Evolutionary conservation across 2,797 vertebrate species (phyloP).

Genomic region (Poeciliopsis turneri): DNA sequence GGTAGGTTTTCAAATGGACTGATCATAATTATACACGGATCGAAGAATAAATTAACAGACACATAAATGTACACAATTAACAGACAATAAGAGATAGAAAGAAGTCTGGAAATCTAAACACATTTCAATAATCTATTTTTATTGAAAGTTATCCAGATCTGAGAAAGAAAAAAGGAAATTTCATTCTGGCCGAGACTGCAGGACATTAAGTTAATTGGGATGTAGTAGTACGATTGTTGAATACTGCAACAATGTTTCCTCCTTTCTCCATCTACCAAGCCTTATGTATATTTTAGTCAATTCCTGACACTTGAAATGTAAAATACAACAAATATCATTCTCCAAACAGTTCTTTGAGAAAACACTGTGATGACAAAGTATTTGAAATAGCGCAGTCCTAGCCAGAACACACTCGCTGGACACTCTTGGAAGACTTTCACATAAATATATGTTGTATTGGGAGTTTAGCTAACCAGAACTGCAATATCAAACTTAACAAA

Average conservation of each 20-base stretch:
- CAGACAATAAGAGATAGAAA: not conserved
- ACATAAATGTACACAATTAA: not conserved
- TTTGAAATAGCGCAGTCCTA: not conserved
- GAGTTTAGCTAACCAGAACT: not conserved
- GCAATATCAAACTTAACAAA: not conserved
- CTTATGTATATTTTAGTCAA: not conserved
- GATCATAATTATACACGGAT: not conserved
- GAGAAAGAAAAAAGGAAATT: not conserved
- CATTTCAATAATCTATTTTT: not conserved
- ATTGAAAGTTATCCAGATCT: not conserved
- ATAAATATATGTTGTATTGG: not conserved
- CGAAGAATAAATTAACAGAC: not conserved
- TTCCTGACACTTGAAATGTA: not conserved
- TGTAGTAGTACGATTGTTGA: not conserved
- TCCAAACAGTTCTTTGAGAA: not conserved
- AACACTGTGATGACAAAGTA: not conserved
- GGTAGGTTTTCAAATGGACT: not conserved
- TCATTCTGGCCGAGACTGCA: not conserved
- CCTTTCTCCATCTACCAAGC: not conserved
- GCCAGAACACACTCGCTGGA: not conserved
- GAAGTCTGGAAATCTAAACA: not conserved
- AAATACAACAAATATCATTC: not conserved
- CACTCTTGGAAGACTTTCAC: not conserved
- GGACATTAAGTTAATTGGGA: not conserved
- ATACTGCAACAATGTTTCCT: not conserved